phyloP scores from a whole-genome alignment of 2,113 vertebrate species.

The Tupaia chinensis region DNA sequence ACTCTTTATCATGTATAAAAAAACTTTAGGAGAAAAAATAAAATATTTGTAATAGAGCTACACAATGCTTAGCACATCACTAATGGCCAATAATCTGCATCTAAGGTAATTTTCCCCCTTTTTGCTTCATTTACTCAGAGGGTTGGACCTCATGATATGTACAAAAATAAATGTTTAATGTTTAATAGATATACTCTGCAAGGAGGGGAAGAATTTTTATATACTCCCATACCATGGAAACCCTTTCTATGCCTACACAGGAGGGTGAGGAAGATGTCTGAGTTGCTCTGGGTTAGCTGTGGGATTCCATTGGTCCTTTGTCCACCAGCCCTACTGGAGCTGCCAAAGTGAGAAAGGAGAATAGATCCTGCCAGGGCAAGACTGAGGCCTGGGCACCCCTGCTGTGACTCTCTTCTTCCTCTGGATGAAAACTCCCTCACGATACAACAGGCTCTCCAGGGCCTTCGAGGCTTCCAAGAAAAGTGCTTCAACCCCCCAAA shows the following conservation, averaged over 20 bases:
- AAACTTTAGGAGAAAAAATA: not conserved
- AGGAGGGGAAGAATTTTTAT: constrained; percentile 31
- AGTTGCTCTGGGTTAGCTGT: constrained; percentile 46
- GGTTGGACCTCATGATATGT: not conserved
- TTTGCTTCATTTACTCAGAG: not conserved
- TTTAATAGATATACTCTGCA: not conserved
- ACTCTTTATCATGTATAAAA: no score
- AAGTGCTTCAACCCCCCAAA: constrained; percentile 77
- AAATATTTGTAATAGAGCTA: not conserved
- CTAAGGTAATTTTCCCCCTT: not conserved
- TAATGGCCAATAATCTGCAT: not conserved
- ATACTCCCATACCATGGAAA: not conserved
- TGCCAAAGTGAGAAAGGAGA: constrained; percentile 69
- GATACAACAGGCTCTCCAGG: constrained; percentile 66
- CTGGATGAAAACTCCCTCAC: constrained; percentile 76
- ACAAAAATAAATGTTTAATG: not conserved
- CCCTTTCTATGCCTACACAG: not conserved
- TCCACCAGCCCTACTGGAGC: constrained; percentile 61
- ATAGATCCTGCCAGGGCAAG: constrained; percentile 51
- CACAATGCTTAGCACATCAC: not conserved
- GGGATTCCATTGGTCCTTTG: constrained; percentile 38
- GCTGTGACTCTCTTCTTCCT: constrained; percentile 65
- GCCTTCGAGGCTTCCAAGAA: constrained; percentile 49
- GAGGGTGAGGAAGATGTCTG: constrained; percentile 33
- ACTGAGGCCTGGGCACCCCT: constrained; percentile 55